Conservation (phyloP, 2,113 vertebrate species). For the Pitta sordida region DNA sequence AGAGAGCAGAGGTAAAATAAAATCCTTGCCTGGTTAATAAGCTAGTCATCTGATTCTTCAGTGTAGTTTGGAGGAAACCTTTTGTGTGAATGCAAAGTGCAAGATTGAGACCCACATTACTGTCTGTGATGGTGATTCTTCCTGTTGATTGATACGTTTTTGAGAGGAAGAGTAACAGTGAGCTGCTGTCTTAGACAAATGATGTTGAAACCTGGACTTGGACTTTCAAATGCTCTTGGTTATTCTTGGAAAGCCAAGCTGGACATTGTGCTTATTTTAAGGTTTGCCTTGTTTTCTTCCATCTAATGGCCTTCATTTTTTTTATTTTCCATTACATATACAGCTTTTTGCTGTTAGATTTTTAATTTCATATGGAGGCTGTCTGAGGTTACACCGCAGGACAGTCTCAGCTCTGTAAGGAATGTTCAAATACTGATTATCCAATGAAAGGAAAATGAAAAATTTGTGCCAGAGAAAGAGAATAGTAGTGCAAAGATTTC, state of each 20-base stretch:
- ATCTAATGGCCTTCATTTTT: neutral
- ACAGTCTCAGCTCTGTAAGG: neutral
- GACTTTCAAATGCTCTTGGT: neutral
- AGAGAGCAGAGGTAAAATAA: neutral
- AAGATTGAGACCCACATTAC: neutral
- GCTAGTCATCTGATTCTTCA: neutral
- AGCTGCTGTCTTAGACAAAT: neutral
- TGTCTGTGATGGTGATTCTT: neutral
- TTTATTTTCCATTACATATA: neutral
- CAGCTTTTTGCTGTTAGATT: neutral
- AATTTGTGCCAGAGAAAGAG: neutral
- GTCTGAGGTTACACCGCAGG: neutral
- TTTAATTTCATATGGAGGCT: neutral
- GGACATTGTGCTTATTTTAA: accelerated
- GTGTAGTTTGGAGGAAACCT: neutral
- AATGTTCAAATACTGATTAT: neutral
- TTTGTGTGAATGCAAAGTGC: neutral
- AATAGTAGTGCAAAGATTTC: neutral
- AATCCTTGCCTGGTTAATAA: neutral
- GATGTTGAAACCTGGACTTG: neutral
- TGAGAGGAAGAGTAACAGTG: neutral
- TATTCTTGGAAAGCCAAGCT: neutral
- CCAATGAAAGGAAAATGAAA: neutral
- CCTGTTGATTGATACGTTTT: neutral
- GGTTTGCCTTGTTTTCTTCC: neutral